Evolutionary conservation across 92 coral and sea anemone genomes (phyloP).

Genomic region (Parazoanthus darwini): DNA sequence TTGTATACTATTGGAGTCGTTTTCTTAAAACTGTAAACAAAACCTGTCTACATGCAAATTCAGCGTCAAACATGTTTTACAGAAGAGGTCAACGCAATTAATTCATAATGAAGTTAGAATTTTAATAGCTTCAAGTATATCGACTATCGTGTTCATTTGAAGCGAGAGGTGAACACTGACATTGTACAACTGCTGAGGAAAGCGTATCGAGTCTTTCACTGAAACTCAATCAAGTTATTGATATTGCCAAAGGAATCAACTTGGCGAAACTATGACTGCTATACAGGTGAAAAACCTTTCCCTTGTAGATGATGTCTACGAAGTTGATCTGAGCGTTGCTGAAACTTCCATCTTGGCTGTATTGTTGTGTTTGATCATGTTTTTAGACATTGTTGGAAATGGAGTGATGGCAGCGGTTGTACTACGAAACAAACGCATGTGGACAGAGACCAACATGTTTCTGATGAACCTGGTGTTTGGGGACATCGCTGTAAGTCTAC

Average conservation of each 20-base stretch:
- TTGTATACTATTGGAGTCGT: not conserved
- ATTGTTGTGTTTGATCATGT: constrained; percentile 56
- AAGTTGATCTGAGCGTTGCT: constrained; percentile 45
- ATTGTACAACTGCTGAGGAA: not conserved
- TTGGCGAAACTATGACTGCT: not conserved
- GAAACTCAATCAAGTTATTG: not conserved
- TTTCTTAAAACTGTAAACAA: not conserved
- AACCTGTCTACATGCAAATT: constrained; percentile 7
- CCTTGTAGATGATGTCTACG: not conserved
- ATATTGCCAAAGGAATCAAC: not conserved
- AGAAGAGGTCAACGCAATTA: not conserved
- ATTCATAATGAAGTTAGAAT: not conserved
- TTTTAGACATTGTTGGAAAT: constrained; percentile 66
- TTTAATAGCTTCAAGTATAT: not conserved
- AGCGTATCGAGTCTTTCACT: not conserved
- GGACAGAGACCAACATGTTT: constrained; percentile 90
- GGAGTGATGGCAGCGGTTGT: constrained; percentile 64
- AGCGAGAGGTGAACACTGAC: not conserved
- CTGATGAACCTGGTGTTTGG: constrained; percentile 76
- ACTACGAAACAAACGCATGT: constrained; percentile 70
- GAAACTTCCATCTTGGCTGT: constrained; percentile 71
- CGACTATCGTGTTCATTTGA: not conserved
- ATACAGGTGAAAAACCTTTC: not conserved
- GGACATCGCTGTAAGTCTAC: constrained; percentile 74
- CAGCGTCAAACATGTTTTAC: not conserved